phyloP scores from a whole-genome alignment of 2,888 invertebrate genomes.

The Coremacera marginata region DNA sequence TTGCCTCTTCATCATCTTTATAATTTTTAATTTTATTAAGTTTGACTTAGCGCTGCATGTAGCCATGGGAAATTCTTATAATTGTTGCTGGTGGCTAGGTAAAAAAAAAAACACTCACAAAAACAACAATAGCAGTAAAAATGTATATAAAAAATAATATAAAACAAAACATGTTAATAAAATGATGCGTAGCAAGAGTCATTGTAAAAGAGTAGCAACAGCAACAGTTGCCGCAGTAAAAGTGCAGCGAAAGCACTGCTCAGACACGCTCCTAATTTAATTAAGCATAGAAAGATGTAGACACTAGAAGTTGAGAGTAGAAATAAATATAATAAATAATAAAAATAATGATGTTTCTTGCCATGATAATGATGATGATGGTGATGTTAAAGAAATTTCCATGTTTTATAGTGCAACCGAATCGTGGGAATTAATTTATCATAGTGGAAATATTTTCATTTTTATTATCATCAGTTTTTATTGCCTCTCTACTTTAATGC shows the following conservation, averaged over 20 bases:
- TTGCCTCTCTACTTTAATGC: background rate
- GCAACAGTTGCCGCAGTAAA: background rate
- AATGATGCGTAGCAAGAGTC: slow-evolving; percentile 15
- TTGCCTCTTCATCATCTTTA: background rate
- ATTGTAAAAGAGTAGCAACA: background rate
- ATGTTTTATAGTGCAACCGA: background rate
- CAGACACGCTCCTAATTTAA: slow-evolving; percentile 32
- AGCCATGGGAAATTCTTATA: slow-evolving; percentile 4
- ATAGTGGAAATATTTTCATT: background rate
- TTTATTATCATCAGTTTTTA: background rate
- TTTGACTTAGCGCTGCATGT: background rate
- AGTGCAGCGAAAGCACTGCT: slow-evolving; percentile 26
- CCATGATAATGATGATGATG: background rate
- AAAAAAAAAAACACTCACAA: no score
- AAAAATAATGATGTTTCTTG: background rate
- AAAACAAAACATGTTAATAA: slow-evolving; percentile 12
- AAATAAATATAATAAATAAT: slow-evolving; percentile 17
- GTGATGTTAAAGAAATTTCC: background rate
- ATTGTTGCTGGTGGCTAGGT: background rate
- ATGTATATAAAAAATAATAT: background rate
- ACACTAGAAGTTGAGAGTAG: background rate
- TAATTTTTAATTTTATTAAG: slow-evolving; percentile 9
- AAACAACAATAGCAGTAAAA: background rate
- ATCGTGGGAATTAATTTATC: slow-evolving; percentile 16
- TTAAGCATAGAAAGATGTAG: background rate